Base-by-base conservation (phyloP, 2,888 invertebrate species). In the Drosophila paracracens region DNA sequence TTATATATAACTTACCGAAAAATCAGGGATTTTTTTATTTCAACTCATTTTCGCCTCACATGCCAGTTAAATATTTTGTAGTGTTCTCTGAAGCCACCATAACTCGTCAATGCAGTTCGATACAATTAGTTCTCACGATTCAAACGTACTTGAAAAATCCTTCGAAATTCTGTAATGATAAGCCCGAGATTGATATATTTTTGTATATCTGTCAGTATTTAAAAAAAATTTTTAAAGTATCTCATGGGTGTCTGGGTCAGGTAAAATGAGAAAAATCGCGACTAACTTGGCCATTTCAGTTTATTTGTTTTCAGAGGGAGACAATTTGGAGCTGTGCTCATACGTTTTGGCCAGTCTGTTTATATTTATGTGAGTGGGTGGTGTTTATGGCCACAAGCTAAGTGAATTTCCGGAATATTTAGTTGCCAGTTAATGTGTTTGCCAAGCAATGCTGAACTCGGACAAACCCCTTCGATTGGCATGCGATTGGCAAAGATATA, bases 351-450 rank as follows among this genome's bases (percentile, higher is more conserved):
- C 2, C 21, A 8, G 46, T 46, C 25, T 46, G 46, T 46, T 6
- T 33, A 10, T 52, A 36, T 38, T 16, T 21, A 11, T 43, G 38
- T 40, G 38, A 33, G 29, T 56, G 21, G 36, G 16, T 46, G 16
- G 4, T 8, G 25, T 1, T 25, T 25, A 29, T 66, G 59, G 36
- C 18, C 54, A 60, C 56, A 21, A 21, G 51, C 43, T 58, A 61
- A 52, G 50, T 50, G 40, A 61, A 46, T 48, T 72, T 76, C 70
- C 81, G 67, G 52, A 5, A 46, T 76, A 79, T 70, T 73, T 57
- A 43, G 67, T 67, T 59, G 58, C 70, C 50, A 38, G 48, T 51
- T 77, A 76, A 81, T 79, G 79, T 79, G 81, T 76, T 76, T 81
- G 51, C 61, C 21, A 2, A 43, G 57, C 31, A 64, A 29, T n/a